Conservation (phyloP, 1,140 invertebrate species). For the Listronotus oregonensis region DNA sequence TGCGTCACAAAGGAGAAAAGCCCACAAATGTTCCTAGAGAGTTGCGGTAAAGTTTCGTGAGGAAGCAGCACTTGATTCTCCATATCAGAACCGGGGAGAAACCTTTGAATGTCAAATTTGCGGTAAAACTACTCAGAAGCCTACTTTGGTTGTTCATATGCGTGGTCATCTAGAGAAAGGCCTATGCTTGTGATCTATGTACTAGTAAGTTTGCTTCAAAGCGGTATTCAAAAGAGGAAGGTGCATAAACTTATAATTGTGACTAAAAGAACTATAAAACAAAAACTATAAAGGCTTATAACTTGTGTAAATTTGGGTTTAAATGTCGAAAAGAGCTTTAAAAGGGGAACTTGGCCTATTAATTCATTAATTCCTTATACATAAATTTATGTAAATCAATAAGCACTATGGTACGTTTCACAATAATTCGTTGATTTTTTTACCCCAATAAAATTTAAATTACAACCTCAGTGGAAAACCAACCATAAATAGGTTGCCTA, state of each 20-base stretch:
- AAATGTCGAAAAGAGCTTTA: too few species aligned
- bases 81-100: constrained; percentile 69
- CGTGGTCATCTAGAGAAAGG: constrained; percentile 59
- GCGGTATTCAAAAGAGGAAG: constrained; percentile 42
- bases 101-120: constrained; percentile 65
- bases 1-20: constrained; percentile 74
- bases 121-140: constrained; percentile 65
- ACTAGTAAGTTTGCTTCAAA: constrained; percentile 55
- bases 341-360: too few species aligned
- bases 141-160: constrained; percentile 72
- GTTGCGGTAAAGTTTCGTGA: constrained; percentile 55
- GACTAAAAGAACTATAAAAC: too few species aligned
- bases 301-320: too few species aligned
- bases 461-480: too few species aligned
- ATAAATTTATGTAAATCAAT: too few species aligned
- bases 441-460: too few species aligned
- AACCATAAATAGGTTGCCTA: too few species aligned
- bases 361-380: too few species aligned
- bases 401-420: too few species aligned
- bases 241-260: constrained; percentile 23
- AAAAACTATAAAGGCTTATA: too few species aligned
- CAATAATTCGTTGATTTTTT: too few species aligned
- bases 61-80: constrained; percentile 44
- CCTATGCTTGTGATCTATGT: constrained; percentile 58
- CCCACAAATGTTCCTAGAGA: constrained; percentile 66